Evolutionary conservation across 1,140 invertebrate genomes (phyloP).

Genomic region (Coenobita brevimanus): DNA sequence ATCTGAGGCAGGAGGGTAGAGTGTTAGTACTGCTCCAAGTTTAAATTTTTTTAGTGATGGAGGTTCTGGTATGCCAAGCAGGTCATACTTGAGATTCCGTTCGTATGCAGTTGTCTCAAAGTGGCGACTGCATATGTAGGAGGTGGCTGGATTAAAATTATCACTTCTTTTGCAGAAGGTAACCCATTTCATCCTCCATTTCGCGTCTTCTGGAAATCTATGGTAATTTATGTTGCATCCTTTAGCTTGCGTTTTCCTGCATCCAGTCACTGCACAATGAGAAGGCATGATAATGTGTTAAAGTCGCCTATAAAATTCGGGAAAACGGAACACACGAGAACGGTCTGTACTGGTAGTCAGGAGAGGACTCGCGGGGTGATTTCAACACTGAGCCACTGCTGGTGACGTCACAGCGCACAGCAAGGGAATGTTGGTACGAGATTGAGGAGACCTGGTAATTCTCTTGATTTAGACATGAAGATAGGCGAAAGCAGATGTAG

Average conservation of each 20-base stretch:
- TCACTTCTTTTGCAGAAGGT: background rate
- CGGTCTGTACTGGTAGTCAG: background rate
- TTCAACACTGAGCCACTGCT: too few relatives aligned
- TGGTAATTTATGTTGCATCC: too few relatives aligned
- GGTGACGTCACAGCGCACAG: too few relatives aligned
- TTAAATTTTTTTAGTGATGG: background rate
- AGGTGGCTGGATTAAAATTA: background rate
- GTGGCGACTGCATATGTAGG: slow-evolving; percentile 7
- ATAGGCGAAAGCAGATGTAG: too few relatives aligned
- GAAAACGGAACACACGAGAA: background rate
- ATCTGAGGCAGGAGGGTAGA: background rate
- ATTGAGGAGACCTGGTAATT: too few relatives aligned
- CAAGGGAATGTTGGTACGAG: too few relatives aligned
- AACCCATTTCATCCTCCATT: background rate
- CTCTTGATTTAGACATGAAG: too few relatives aligned
- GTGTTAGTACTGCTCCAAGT: background rate
- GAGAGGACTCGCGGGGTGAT: background rate
- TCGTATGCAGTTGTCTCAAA: slow-evolving; percentile 14
- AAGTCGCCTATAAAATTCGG: background rate
- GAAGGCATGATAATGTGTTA: too few relatives aligned
- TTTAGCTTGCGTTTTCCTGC: too few relatives aligned
- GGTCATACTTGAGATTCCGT: slow-evolving; percentile 8
- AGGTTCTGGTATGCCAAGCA: background rate
- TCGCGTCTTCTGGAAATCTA: background rate
- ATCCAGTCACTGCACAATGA: too few relatives aligned